These are phyloP conservation scores for Channallabes apus DNA, from an alignment of 2,797 vertebrate species.

Conservation along the genomic window DNA sequence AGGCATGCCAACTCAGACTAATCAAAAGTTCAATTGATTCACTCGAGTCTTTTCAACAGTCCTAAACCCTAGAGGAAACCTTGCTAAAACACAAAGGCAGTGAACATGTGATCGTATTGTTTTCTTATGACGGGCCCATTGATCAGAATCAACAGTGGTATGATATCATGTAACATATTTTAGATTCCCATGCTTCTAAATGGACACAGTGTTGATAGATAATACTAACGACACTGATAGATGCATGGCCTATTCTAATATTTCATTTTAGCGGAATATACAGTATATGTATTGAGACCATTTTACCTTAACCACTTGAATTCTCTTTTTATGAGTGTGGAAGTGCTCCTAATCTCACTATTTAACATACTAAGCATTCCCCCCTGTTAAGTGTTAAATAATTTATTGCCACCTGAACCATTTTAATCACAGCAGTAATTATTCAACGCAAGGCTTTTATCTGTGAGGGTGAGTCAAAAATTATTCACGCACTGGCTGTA, in stretches of 20 bases:
- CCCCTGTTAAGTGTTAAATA: too few species aligned
- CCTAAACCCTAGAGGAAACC: neutral
- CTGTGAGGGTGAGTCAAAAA: too few species aligned
- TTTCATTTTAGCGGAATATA: neutral
- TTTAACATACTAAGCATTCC: too few species aligned
- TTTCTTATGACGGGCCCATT: neutral
- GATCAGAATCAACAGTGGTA: neutral
- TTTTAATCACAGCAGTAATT: too few species aligned
- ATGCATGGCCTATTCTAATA: neutral
- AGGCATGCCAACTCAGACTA: conserved; percentile 19
- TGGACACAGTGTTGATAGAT: conserved; percentile 12
- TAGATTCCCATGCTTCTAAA: conserved; percentile 14
- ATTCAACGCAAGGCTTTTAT: too few species aligned
- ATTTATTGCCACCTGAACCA: too few species aligned
- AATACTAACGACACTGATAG: neutral
- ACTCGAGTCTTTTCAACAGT: conserved; percentile 1
- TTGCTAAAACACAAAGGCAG: neutral
- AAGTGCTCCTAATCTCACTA: too few species aligned
- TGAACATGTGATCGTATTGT: neutral
- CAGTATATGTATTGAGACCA: too few species aligned
- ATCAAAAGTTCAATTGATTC: conserved; percentile 34
- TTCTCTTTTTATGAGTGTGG: too few species aligned
- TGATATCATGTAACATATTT: conserved; percentile 1
- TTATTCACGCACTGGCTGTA: too few species aligned
- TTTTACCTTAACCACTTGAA: too few species aligned